Conservation (phyloP, 2,113 vertebrate species). For the Amblyornis subalaris region DNA sequence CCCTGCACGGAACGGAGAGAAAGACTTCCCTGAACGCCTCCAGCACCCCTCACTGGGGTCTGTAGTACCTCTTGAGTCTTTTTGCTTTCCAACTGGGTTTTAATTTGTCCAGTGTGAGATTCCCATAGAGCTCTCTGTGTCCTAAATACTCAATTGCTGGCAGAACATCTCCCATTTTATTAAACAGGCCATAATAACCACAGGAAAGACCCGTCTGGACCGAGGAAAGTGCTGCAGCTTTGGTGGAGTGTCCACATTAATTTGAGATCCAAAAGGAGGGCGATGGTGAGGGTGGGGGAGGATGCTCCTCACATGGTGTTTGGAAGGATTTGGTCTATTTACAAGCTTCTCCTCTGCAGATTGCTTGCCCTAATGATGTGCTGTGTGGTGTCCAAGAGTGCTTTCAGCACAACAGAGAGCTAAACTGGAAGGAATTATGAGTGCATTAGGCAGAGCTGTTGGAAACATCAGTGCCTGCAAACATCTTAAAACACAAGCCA, state of each 20-base stretch:
- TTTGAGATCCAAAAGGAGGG: not conserved
- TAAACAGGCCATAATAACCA: not conserved
- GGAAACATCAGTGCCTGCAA: not conserved
- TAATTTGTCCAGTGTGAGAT: not conserved
- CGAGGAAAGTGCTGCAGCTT: not conserved
- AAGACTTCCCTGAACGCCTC: rapidly evolving
- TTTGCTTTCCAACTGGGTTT: not conserved
- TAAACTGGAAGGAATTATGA: not conserved
- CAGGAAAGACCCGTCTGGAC: not conserved
- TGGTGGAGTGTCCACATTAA: not conserved
- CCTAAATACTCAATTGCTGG: not conserved
- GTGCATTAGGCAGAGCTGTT: not conserved
- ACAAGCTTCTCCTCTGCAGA: not conserved
- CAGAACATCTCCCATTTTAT: not conserved
- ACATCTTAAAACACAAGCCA: not conserved
- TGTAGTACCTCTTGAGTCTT: not conserved
- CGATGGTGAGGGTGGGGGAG: not conserved
- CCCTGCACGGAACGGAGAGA: not conserved
- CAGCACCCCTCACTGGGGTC: not conserved
- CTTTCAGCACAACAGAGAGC: not conserved
- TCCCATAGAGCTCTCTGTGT: not conserved
- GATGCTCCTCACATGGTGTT: not conserved
- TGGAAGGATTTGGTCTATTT: not conserved
- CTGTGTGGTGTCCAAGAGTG: not conserved
- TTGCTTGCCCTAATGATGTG: not conserved